phyloP scores from a whole-genome alignment of 1,140 invertebrate genomes.

The Onthophagus taurus region DNA sequence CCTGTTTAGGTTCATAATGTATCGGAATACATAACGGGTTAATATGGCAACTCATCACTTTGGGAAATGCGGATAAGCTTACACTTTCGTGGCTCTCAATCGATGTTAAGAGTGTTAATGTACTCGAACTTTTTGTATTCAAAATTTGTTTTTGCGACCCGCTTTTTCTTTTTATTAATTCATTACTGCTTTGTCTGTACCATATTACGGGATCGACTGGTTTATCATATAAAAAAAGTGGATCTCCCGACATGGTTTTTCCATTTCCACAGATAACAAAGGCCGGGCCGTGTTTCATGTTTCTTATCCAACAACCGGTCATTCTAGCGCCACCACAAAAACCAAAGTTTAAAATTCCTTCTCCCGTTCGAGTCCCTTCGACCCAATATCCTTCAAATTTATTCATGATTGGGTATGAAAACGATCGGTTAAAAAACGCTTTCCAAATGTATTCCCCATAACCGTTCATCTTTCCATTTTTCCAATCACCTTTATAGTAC shows the following conservation, averaged over 20 bases:
- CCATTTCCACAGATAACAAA: slow-evolving; percentile 46
- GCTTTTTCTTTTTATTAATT: no score
- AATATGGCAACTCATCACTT: not conserved
- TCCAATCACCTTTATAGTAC: slow-evolving; percentile 48
- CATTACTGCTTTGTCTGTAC: no score
- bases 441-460: slow-evolving; percentile 48
- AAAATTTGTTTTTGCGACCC: no score
- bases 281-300: slow-evolving; percentile 47
- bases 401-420: slow-evolving; percentile 41
- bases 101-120: not conserved
- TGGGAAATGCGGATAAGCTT: not conserved
- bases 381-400: slow-evolving; percentile 44
- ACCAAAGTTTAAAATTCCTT: slow-evolving; percentile 41
- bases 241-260: slow-evolving; percentile 38
- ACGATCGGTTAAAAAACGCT: slow-evolving; percentile 40
- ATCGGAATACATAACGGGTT: slow-evolving; percentile 20
- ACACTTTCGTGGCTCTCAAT: not conserved
- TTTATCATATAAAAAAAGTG: slow-evolving; percentile 43
- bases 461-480: slow-evolving; percentile 44
- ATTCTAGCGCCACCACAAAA: slow-evolving; percentile 43
- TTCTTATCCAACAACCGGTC: slow-evolving; percentile 43
- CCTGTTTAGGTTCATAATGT: slow-evolving; percentile 20
- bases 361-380: slow-evolving; percentile 42
- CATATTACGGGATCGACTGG: slow-evolving; percentile 27
- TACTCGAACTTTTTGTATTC: not conserved